These are phyloP conservation scores for Rambutsinella grinnellia DNA, from an alignment of 2,888 invertebrate genomes.

Conservation along the genomic window DNA sequence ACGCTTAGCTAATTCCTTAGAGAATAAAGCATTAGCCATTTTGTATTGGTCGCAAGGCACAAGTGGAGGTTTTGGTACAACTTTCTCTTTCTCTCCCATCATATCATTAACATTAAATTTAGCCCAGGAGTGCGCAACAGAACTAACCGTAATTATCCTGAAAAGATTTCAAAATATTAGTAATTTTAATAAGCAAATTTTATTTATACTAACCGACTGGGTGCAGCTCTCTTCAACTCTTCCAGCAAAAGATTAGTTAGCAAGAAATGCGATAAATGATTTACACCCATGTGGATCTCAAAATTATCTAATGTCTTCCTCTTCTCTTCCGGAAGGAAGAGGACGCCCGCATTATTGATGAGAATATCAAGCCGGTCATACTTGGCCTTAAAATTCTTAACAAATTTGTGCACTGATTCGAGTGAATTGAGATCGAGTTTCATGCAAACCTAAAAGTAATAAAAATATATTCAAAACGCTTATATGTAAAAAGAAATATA, in stretches of 20 bases:
- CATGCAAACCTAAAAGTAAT: constrained; percentile 29
- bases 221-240: constrained; percentile 75
- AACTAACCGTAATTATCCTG: no score
- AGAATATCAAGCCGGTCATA: constrained; percentile 44
- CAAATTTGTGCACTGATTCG: constrained; percentile 47
- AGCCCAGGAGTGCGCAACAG: no score
- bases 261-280: constrained; percentile 87
- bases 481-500: neutral
- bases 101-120: no score
- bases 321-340: neutral
- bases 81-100: no score
- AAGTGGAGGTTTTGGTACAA: no score
- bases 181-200: no score
- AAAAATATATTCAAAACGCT: neutral
- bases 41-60: constrained; percentile 75
- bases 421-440: constrained; percentile 45
- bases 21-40: constrained; percentile 81
- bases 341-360: constrained; percentile 67
- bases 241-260: constrained; percentile 84
- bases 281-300: constrained; percentile 85
- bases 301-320: constrained; percentile 79
- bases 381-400: constrained; percentile 8
- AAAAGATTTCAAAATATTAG: no score
- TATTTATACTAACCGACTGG: no score
- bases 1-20: constrained; percentile 75